Evolutionary conservation across 1,140 invertebrate genomes (phyloP).

Genomic region (Callitettix versicolor): DNA sequence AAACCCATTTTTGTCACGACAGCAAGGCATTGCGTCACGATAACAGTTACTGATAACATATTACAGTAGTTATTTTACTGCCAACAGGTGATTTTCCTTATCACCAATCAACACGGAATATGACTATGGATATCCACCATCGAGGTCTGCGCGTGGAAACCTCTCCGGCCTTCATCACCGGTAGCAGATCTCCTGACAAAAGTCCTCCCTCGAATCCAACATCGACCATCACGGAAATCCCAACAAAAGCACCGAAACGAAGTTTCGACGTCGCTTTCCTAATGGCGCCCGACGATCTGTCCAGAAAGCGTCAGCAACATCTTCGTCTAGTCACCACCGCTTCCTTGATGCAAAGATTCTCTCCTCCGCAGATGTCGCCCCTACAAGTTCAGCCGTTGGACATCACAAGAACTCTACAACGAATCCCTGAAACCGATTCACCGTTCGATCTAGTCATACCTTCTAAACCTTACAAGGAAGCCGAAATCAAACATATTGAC

Average conservation of each 20-base stretch:
- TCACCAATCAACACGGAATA: not conserved
- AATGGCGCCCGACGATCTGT: conserved; percentile 72
- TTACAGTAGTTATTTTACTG: too few species aligned
- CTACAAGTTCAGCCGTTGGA: conserved; percentile 22
- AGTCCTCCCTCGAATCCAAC: conserved; percentile 1
- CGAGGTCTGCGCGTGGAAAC: conserved; percentile 16
- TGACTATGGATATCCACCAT: conserved; percentile 27
- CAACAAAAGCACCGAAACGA: conserved; percentile 31
- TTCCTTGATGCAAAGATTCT: conserved; percentile 22
- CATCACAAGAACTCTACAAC: not conserved
- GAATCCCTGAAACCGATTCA: conserved; percentile 21
- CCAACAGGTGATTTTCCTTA: too few species aligned
- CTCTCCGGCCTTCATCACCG: conserved; percentile 1
- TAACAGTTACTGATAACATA: too few species aligned
- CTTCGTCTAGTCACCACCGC: conserved; percentile 18
- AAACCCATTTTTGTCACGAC: too few species aligned
- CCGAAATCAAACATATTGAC: too few species aligned
- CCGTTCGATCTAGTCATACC: conserved; percentile 19
- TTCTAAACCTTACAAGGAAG: not conserved
- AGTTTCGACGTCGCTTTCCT: conserved; percentile 81
- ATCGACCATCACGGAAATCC: not conserved
- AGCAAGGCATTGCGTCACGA: too few species aligned
- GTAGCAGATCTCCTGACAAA: not conserved
- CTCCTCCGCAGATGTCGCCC: conserved; percentile 12
- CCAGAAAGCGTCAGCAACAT: conserved; percentile 36